Conservation (phyloP, 2,113 vertebrate species). For the Cathartes aura region DNA sequence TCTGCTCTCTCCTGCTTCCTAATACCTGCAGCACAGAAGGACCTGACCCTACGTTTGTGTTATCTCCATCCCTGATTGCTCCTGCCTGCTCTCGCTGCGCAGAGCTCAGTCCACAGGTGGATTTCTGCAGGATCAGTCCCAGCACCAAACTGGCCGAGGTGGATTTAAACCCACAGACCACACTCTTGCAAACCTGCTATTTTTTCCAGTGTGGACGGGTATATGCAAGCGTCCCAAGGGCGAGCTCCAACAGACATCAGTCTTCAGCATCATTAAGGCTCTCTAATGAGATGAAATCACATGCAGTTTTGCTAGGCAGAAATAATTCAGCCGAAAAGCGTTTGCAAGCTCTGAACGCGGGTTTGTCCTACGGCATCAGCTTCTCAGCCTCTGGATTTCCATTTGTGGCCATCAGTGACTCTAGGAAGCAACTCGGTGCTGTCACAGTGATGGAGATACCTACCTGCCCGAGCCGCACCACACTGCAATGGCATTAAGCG, state of each 20-base stretch:
- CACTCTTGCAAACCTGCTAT: neutral
- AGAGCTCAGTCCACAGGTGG: no score
- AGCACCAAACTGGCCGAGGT: rapidly evolving
- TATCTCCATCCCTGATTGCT: neutral
- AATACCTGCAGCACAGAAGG: rapidly evolving
- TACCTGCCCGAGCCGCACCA: neutral
- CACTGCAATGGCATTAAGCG: rapidly evolving
- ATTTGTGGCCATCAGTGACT: neutral
- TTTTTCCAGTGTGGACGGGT: neutral
- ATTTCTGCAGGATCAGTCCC: neutral
- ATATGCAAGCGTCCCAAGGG: neutral
- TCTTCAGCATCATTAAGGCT: neutral
- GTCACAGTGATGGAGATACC: rapidly evolving
- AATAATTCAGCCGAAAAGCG: neutral
- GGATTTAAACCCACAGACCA: neutral
- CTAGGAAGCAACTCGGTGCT: neutral
- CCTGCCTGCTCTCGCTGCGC: neutral
- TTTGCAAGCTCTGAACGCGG: rapidly evolving
- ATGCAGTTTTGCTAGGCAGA: neutral
- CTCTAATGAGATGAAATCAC: neutral
- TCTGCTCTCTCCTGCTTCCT: neutral
- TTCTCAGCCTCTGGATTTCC: neutral
- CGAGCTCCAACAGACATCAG: neutral
- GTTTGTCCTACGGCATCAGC: neutral
- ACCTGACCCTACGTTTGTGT: rapidly evolving